Evolutionary conservation across 2,113 vertebrate species (phyloP).

Genomic region (Bungarus multicinctus): DNA sequence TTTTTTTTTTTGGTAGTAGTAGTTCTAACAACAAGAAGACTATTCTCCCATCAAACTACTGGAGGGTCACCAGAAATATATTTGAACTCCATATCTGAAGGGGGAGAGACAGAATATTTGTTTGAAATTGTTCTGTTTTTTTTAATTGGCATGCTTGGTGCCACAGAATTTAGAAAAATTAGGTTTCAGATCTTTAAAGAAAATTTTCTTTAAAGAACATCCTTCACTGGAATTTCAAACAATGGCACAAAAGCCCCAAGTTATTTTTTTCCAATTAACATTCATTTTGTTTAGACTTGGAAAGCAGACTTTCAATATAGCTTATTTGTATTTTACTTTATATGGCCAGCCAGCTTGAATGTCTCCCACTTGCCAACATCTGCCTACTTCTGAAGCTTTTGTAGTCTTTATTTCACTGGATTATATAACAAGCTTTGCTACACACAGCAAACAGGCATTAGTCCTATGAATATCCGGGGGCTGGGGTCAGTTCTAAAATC

Average conservation of each 20-base stretch:
- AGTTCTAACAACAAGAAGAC: background rate
- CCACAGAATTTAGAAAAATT: background rate
- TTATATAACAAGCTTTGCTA: conserved; percentile 1
- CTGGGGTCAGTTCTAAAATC: background rate
- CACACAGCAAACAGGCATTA: background rate
- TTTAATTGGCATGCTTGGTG: background rate
- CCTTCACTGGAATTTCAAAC: background rate
- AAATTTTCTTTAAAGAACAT: background rate
- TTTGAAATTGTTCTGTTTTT: background rate
- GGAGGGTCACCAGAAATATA: background rate
- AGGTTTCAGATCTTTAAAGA: background rate
- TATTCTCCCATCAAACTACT: background rate
- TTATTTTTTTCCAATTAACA: background rate
- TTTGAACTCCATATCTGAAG: background rate
- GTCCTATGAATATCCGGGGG: background rate
- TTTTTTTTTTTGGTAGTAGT: background rate
- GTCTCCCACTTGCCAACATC: background rate
- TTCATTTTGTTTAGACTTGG: background rate
- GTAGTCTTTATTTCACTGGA: background rate
- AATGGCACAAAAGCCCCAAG: background rate
- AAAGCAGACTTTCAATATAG: background rate
- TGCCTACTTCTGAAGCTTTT: background rate
- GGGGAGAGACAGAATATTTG: background rate
- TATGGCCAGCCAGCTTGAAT: background rate
- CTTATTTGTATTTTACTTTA: background rate